Conservation (phyloP, 2,797 vertebrate genomes). For the Acrossocheilus wenchowensis region DNA sequence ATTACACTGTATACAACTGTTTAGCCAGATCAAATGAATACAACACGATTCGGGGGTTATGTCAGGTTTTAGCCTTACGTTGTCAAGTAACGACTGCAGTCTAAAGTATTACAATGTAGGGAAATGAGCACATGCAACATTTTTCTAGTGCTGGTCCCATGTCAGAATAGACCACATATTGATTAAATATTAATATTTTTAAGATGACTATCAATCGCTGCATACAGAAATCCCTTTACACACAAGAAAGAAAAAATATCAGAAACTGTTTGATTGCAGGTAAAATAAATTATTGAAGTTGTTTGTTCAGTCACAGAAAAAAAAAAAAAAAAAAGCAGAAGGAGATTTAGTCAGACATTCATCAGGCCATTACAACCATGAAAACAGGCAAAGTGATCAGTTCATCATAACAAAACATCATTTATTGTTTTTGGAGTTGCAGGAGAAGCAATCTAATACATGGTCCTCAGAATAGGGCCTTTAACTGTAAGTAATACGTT, state of each 20-base stretch:
- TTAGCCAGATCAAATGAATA: neutral
- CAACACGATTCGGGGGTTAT: neutral
- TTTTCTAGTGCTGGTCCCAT: conserved; percentile 39
- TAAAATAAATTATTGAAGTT: neutral
- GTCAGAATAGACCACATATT: conserved; percentile 27
- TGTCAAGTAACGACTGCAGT: neutral
- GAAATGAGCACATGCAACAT: conserved; percentile 30
- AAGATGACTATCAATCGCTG: neutral
- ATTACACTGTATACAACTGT: conserved; percentile 17
- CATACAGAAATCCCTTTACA: conserved; percentile 16
- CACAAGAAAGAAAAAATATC: neutral
- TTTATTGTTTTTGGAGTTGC: conserved; percentile 47
- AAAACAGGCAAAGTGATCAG: conserved; percentile 47
- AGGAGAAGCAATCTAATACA: conserved; percentile 45
- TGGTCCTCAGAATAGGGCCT: conserved; percentile 51
- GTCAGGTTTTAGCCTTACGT: neutral
- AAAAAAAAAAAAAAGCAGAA: too few species aligned
- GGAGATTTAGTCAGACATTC: conserved; percentile 1
- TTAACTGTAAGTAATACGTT: conserved; percentile 25
- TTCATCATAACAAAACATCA: conserved; percentile 51
- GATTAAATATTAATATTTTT: conserved; percentile 5
- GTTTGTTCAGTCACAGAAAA: conserved; percentile 27
- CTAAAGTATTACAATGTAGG: neutral
- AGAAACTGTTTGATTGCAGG: neutral
- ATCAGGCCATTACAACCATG: conserved; percentile 22